Evolutionary conservation across 2,113 vertebrate genomes (phyloP).

Genomic region (Brachyhypopomus occidentalis): DNA sequence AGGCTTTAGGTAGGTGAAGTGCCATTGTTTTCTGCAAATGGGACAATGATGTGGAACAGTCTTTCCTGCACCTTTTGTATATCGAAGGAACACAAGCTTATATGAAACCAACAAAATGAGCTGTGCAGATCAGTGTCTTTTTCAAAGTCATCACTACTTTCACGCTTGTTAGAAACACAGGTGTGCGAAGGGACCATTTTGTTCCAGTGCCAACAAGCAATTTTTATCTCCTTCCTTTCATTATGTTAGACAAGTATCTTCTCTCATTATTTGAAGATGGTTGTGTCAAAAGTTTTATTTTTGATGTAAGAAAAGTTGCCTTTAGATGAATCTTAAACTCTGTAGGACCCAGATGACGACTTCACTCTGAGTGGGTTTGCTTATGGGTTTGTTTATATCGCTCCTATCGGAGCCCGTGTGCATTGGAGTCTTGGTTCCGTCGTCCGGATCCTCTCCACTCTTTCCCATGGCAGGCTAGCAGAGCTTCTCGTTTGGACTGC

Average conservation of each 20-base stretch:
- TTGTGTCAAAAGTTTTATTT: constrained; percentile 48
- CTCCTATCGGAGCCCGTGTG: constrained; percentile 73
- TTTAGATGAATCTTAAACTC: constrained; percentile 69
- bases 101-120: not conserved
- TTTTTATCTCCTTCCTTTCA: constrained; percentile 3
- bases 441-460: constrained; percentile 7
- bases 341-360: constrained; percentile 77
- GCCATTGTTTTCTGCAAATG: no score
- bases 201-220: not conserved
- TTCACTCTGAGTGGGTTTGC: constrained; percentile 72
- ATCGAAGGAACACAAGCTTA: constrained; percentile 37
- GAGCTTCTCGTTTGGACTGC: no score
- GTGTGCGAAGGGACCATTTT: not conserved
- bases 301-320: constrained; percentile 72
- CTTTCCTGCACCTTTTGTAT: constrained; percentile 9
- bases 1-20: no score
- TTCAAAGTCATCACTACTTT: no score
- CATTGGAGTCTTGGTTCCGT: constrained; percentile 55
- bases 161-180: not conserved
- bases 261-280: not conserved
- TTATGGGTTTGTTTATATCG: constrained; percentile 65
- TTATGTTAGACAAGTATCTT: not conserved
- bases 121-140: not conserved
- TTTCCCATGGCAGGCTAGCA: not conserved
- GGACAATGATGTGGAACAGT: no score